Evolutionary conservation across 1,140 invertebrate species (phyloP).

Genomic region (Danaus plexippus): DNA sequence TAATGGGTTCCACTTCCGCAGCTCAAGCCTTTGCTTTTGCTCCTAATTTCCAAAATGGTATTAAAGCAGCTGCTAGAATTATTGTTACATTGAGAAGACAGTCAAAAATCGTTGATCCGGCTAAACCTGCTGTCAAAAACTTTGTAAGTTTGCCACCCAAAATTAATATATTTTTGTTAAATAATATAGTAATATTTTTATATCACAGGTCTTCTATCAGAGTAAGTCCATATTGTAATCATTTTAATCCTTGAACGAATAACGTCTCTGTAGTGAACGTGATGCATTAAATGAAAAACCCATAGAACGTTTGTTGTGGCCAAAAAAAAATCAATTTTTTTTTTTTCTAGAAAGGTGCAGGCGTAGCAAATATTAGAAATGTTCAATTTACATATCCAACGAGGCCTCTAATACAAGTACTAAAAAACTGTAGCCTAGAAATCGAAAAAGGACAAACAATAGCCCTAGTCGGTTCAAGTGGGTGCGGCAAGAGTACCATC

Average conservation of each 20-base stretch:
- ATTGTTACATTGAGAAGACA: slow-evolving; percentile 70
- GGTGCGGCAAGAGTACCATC: slow-evolving; percentile 91
- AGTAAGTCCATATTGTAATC: too few relatives aligned
- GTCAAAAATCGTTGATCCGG: slow-evolving; percentile 70
- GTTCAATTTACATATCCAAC: slow-evolving; percentile 86
- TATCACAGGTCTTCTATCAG: too few relatives aligned
- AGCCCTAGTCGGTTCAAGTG: slow-evolving; percentile 88
- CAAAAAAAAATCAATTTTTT: slow-evolving; percentile 22
- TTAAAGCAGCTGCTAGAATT: slow-evolving; percentile 74
- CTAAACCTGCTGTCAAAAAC: slow-evolving; percentile 37
- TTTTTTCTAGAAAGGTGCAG: slow-evolving; percentile 46
- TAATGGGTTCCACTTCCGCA: slow-evolving; percentile 84
- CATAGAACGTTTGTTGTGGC: neutral
- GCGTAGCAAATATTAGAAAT: slow-evolving; percentile 65
- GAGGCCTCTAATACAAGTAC: slow-evolving; percentile 75
- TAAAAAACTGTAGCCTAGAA: slow-evolving; percentile 80
- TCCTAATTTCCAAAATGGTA: slow-evolving; percentile 79
- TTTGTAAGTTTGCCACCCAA: slow-evolving; percentile 44
- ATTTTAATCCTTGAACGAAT: too few relatives aligned
- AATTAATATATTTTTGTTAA: too few relatives aligned
- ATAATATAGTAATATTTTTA: too few relatives aligned
- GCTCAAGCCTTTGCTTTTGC: slow-evolving; percentile 82
- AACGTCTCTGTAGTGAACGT: too few relatives aligned
- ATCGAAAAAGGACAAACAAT: slow-evolving; percentile 80
- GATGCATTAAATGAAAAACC: too few relatives aligned